Base-by-base conservation (phyloP, 2,888 invertebrate species). In the Agrilus mali region DNA sequence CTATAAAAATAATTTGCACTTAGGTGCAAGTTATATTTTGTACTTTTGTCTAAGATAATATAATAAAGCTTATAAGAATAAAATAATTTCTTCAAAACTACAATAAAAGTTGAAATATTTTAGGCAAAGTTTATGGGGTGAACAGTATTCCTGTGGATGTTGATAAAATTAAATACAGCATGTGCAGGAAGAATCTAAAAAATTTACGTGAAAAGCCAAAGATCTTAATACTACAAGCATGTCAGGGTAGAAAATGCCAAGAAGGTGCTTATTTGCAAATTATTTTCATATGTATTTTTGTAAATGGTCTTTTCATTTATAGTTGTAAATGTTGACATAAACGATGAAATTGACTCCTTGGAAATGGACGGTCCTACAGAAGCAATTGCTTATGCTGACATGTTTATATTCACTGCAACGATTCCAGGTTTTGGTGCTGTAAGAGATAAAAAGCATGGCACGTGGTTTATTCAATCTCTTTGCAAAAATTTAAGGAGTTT, bases 181-280 rank as follows among this genome's bases (percentile, higher is more conserved):
- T 77, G 40, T 66, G 69, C 34, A 60, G 58, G 2, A 55, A 52
- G 6, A 56, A 64, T 37, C 49, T 50, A 33, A 35, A 33, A 13
- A 50, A 54, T 39, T 59, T 77, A 15, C 48, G 55, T 2, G 61
- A 65, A 3, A 73, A 73, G 53, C 72, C 74, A 12, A 77, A 77
- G 61, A 54, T 77, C 41, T 55, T 77, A 1, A 68, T 77, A 38
- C 63, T 77, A 34, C 77, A 77, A 58, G 72, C 76, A 1, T 77
- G 77, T 47, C 77, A 77, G 56, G 73, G 71, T 27, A 55, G 50
- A 3, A 43, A 52, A 34, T 59, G 59, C 33, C 60, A 59, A 49
- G 53, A 51, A 53, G 36, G 60, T 63, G 47, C 16, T 15, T 35
- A 33, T 37, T 5, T 14, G 12, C 20, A 35, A 8, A n/a, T 8